These are phyloP conservation scores for Microtus pennsylvanicus DNA, from an alignment of 2,113 vertebrate species.

Conservation along the genomic window DNA sequence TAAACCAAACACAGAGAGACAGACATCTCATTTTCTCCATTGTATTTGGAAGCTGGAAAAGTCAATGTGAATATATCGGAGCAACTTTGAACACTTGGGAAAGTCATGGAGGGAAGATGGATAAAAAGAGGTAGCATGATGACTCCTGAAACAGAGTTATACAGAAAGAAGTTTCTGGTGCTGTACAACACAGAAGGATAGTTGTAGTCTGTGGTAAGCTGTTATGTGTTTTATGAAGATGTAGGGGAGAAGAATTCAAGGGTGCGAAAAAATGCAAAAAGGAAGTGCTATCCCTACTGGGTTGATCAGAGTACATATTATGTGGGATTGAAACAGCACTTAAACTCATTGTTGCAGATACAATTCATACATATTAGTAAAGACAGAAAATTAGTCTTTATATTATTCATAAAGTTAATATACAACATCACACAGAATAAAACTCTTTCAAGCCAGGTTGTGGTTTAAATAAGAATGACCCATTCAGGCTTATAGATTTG, in stretches of 20 bases:
- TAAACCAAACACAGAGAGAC: neutral
- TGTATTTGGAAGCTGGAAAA: neutral
- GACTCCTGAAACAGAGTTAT: neutral
- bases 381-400: neutral
- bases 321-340: neutral
- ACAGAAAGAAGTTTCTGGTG: neutral
- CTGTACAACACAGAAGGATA: neutral
- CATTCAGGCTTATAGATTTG: neutral
- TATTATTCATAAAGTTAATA: neutral
- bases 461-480: neutral
- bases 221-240: neutral
- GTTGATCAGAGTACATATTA: neutral
- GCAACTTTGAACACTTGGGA: neutral
- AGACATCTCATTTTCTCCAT: neutral
- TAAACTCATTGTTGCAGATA: neutral
- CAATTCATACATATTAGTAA: neutral
- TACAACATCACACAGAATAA: conserved; percentile 12
- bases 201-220: neutral
- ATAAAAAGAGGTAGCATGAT: neutral
- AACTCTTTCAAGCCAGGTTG: neutral
- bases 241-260: neutral
- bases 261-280: no score
- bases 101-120: neutral
- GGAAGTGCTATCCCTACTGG: neutral
- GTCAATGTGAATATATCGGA: no score